Evolutionary conservation across 1,140 invertebrate species (phyloP).

Genomic region (Calosoma granatense): DNA sequence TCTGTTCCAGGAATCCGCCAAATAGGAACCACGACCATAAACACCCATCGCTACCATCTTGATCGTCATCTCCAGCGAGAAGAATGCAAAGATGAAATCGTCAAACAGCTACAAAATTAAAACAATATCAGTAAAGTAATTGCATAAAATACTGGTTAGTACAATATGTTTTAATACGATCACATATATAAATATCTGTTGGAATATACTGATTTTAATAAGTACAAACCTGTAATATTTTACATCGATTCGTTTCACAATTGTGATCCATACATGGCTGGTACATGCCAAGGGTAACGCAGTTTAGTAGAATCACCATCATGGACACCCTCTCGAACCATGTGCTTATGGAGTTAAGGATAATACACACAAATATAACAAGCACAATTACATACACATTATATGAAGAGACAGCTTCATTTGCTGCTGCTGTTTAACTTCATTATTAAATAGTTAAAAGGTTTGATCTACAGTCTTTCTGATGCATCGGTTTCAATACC

Average conservation of each 20-base stretch:
- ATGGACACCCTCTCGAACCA: slow-evolving; percentile 99
- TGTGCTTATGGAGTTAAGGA: slow-evolving; percentile 68
- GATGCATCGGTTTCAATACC: too few relatives aligned
- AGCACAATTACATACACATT: too few relatives aligned
- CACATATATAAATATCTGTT: slow-evolving; percentile 2
- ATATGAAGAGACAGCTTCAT: too few relatives aligned
- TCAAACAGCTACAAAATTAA: slow-evolving; percentile 74
- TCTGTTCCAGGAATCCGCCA: slow-evolving; percentile 97
- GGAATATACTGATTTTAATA: slow-evolving; percentile 8
- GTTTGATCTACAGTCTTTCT: too few relatives aligned
- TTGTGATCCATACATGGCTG: slow-evolving; percentile 94
- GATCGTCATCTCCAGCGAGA: slow-evolving; percentile 91
- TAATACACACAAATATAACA: too few relatives aligned
- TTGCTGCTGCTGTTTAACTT: too few relatives aligned
- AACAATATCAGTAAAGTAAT: slow-evolving; percentile 6
- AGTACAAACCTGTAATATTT: slow-evolving; percentile 78
- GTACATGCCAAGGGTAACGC: slow-evolving; percentile 98
- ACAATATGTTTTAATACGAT: not conserved
- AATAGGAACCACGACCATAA: slow-evolving; percentile 85
- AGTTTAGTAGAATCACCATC: slow-evolving; percentile 96
- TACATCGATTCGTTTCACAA: slow-evolving; percentile 84
- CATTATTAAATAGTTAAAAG: too few relatives aligned
- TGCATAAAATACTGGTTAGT: not conserved
- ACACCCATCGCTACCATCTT: slow-evolving; percentile 99
- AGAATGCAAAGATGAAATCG: slow-evolving; percentile 97